These are phyloP conservation scores for Pasiphila rectangulata DNA, from an alignment of 2,888 invertebrate species.

Conservation along the genomic window DNA sequence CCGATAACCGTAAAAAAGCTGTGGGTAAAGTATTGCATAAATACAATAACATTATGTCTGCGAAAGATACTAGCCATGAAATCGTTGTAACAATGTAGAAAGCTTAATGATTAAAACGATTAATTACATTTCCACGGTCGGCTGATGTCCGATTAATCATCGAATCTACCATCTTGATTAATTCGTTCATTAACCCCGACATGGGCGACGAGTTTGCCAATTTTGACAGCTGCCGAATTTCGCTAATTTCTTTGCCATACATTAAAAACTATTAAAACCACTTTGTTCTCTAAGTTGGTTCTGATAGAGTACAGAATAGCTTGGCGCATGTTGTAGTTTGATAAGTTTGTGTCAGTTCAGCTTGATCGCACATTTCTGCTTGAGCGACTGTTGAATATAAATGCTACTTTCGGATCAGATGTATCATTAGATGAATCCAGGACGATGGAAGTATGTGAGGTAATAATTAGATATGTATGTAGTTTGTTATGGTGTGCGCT, in stretches of 20 bases:
- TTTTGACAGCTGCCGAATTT: conserved; percentile 31
- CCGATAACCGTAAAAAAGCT: neutral
- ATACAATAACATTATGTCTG: neutral
- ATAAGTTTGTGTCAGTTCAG: conserved; percentile 11
- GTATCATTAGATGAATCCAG: conserved; percentile 23
- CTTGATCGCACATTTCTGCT: conserved; percentile 15
- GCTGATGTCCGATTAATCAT: conserved; percentile 36
- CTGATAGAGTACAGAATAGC: neutral
- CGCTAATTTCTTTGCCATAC: conserved; percentile 2
- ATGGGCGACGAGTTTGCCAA: conserved; percentile 34
- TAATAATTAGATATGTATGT: conserved; percentile 5
- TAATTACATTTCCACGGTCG: conserved; percentile 34
- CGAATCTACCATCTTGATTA: conserved; percentile 34
- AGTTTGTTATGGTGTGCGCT: conserved; percentile 2
- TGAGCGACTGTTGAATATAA: conserved; percentile 11
- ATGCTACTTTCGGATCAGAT: conserved; percentile 17
- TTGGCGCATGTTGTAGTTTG: neutral
- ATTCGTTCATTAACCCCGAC: conserved; percentile 25
- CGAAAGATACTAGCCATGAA: neutral
- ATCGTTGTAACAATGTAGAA: conserved; percentile 22
- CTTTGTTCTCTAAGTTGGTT: neutral
- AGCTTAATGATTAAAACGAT: conserved; percentile 30
- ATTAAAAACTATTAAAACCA: neutral
- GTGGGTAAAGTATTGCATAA: conserved; percentile 1
- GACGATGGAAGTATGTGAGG: conserved; percentile 13